Conservation (phyloP, 2,113 vertebrate genomes). For the Microtus ochrogaster region DNA sequence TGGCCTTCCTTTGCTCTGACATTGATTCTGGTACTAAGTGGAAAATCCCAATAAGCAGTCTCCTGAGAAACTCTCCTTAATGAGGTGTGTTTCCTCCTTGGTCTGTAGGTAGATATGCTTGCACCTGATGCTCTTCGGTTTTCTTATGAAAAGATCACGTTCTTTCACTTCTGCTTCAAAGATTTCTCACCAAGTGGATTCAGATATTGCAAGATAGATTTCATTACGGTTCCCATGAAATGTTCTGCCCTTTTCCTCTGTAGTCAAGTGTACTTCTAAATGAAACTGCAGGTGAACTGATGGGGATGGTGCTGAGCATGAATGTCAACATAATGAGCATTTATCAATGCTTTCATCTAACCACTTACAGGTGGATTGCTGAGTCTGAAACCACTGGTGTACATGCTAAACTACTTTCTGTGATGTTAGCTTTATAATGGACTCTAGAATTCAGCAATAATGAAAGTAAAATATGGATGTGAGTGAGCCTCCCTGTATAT, state of each 20-base stretch:
- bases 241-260: slow-evolving; percentile 41
- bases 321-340: slow-evolving; percentile 18
- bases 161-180: slow-evolving; percentile 61
- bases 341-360: not conserved
- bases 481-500: not conserved
- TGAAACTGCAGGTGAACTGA: slow-evolving; percentile 53
- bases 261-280: slow-evolving; percentile 66
- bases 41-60: slow-evolving; percentile 26
- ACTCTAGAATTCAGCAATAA: not conserved
- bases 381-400: not conserved
- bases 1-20: not conserved
- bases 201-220: slow-evolving; percentile 41
- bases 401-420: not conserved
- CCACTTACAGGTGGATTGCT: not conserved
- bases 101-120: not conserved
- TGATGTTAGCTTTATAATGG: not conserved
- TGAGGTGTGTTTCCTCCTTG: not conserved
- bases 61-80: not conserved
- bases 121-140: slow-evolving; percentile 35
- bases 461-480: not conserved
- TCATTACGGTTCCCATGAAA: not conserved
- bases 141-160: slow-evolving; percentile 44
- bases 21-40: slow-evolving; percentile 56
- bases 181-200: slow-evolving; percentile 64
- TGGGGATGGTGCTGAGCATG: slow-evolving; percentile 42